A percentile compares a stretch with the other conserved stretches of the same genome.
These are phyloP conservation scores for Hydrozoanthus gracilis DNA, from an alignment of 92 coral and sea anemone species.

Conservation along the genomic window DNA sequence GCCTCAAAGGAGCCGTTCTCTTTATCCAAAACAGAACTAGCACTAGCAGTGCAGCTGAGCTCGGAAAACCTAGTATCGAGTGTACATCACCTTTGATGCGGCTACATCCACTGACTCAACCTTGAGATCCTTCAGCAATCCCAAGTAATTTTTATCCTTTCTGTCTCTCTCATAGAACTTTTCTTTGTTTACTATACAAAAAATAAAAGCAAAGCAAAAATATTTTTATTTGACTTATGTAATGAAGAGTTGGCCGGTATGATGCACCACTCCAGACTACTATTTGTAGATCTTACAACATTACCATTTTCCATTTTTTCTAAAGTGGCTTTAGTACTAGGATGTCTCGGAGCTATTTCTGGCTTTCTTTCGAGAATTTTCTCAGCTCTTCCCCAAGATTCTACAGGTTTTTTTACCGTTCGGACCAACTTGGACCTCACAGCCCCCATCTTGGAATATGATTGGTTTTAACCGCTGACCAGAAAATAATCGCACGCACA, in stretches of 20 bases:
- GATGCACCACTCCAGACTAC: too few species aligned
- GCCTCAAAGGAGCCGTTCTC: too few species aligned
- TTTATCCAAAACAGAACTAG: too few species aligned
- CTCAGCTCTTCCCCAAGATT: constrained; percentile 76
- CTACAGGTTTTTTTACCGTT: constrained; percentile 72
- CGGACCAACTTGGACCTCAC: constrained; percentile 75
- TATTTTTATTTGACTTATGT: too few species aligned
- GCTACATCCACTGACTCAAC: constrained; percentile 80
- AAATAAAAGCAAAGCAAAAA: not conserved
- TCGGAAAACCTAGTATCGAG: too few species aligned
- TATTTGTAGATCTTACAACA: not conserved
- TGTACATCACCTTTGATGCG: constrained; percentile 42
- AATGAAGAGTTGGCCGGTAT: too few species aligned
- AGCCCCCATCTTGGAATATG: constrained; percentile 85
- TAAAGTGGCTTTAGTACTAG: constrained; percentile 71
- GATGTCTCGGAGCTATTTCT: constrained; percentile 84
- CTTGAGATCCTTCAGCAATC: constrained; percentile 75
- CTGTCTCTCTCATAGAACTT: constrained; percentile 76
- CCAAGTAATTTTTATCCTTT: constrained; percentile 77
- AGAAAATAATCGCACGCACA: constrained; percentile 23
- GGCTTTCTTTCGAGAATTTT: constrained; percentile 87
- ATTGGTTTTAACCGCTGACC: constrained; percentile 47
- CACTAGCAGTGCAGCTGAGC: too few species aligned
- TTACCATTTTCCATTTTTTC: constrained; percentile 62
- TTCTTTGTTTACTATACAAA: constrained; percentile 69